phyloP scores from a whole-genome alignment of 2,888 invertebrate genomes.

The Oscheius sp. region DNA sequence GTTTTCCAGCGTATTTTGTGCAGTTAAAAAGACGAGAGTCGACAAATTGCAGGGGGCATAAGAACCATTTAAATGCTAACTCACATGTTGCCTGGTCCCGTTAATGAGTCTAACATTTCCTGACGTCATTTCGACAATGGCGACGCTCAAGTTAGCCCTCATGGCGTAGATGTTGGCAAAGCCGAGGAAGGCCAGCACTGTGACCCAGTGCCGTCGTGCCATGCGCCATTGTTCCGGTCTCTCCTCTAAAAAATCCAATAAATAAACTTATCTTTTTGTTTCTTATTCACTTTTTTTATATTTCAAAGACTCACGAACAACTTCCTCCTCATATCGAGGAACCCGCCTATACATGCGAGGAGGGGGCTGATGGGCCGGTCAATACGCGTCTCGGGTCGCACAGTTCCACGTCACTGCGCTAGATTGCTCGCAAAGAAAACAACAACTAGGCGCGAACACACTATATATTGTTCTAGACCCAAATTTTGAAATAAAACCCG shows the following conservation, averaged over 20 bases:
- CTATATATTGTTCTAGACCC: too few relatives aligned
- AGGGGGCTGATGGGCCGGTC: slow-evolving; percentile 10
- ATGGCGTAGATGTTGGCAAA: slow-evolving; percentile 75
- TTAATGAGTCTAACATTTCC: slow-evolving; percentile 49
- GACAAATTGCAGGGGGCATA: too few relatives aligned
- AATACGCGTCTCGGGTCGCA: slow-evolving; percentile 15
- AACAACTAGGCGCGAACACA: too few relatives aligned
- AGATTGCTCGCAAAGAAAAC: too few relatives aligned
- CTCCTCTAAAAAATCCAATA: slow-evolving; percentile 11
- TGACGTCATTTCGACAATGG: slow-evolving; percentile 64
- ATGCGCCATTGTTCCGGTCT: slow-evolving; percentile 42
- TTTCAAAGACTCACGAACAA: slow-evolving; percentile 10
- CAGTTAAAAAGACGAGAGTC: too few relatives aligned
- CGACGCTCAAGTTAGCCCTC: slow-evolving; percentile 74
- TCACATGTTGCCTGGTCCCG: slow-evolving; percentile 55
- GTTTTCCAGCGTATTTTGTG: too few relatives aligned
- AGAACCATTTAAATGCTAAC: slow-evolving; percentile 12
- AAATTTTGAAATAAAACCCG: too few relatives aligned
- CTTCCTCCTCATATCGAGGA: slow-evolving; percentile 22
- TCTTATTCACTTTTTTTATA: neutral
- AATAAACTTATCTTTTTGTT: slow-evolving; percentile 5
- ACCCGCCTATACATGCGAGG: slow-evolving; percentile 26
- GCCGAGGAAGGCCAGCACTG: slow-evolving; percentile 75
- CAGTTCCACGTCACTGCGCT: slow-evolving; percentile 26
- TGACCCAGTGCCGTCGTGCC: slow-evolving; percentile 74